Base-by-base conservation (phyloP, 2,113 vertebrate genomes). In the Muntiacus reevesi region DNA sequence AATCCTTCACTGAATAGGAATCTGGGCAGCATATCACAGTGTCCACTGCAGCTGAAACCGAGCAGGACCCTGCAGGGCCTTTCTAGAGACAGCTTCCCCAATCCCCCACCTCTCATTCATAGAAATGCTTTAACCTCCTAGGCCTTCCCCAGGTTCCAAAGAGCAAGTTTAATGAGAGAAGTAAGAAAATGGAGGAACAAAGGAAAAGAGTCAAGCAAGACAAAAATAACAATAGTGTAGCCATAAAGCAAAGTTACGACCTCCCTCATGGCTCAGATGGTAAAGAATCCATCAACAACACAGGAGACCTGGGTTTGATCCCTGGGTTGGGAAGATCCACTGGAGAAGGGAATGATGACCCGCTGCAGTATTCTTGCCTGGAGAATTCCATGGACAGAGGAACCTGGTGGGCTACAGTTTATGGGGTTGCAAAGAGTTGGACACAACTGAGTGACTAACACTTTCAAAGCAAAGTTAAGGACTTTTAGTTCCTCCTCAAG, bases 261-360 rank as follows among this genome's bases (percentile, higher is more conserved):
- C 6, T 76, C 71, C 71, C 23, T 27, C 27, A 12, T 76, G 36
- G 71, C 19, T 40, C n/a, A 36, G 67, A 74, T 3, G 21, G 67
- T 74, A 40, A 40, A 74, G 67, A 74, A 40, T 40, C 67, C 67
- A 74, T 74, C n/a, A 25, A 10, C 19, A 74, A 74, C 43, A 40
- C 12, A 76, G 23, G 23, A 40, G 40, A 76, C 40, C 71, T 76
- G 36, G 23, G 36, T 76, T 76, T 76, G 71, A 43, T 76, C 23
- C 40, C 6, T 43, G 71, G 40, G 12, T 43, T 76, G 11, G 71
- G 23, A 76, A 76, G 40, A 27, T 40, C 12, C 23, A 16, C 23
- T 27, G 71, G 71, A 27, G 71, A 76, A 76, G 71, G 71, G 23
- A 27, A 27, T 43, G 71, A 27, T 0, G 2, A 76, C 3, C 23